Evolutionary conservation across 2,888 invertebrate genomes (phyloP).

Genomic region (Meliscaeva auricollis): DNA sequence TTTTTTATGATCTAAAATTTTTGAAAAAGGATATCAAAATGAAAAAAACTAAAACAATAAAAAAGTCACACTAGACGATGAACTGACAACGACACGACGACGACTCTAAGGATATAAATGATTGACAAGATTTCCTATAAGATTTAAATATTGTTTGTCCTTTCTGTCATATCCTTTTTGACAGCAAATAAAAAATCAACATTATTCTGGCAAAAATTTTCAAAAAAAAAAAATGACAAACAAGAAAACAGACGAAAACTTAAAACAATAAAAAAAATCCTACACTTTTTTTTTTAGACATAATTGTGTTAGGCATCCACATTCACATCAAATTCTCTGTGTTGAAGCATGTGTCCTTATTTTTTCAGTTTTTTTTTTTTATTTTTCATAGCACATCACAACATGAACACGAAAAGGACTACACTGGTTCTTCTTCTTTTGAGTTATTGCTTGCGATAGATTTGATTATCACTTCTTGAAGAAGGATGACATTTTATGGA

Average conservation of each 20-base stretch:
- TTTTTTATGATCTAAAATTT: not conserved
- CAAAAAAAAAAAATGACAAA: too few species aligned
- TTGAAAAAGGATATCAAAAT: not conserved
- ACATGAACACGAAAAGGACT: too few species aligned
- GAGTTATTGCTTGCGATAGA: constrained; percentile 72
- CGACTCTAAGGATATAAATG: constrained; percentile 27
- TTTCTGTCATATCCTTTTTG: constrained; percentile 29
- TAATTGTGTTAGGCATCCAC: constrained; percentile 67
- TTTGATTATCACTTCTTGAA: constrained; percentile 71
- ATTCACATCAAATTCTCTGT: not conserved
- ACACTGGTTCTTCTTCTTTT: constrained; percentile 23
- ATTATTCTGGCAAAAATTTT: constrained; percentile 19
- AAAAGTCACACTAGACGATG: not conserved
- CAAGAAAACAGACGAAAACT: constrained; percentile 28
- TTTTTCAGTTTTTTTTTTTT: too few species aligned
- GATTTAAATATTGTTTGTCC: constrained; percentile 57
- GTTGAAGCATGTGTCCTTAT: constrained; percentile 65
- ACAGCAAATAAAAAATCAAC: constrained; percentile 35
- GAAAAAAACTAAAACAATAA: not conserved
- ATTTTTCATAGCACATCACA: too few species aligned
- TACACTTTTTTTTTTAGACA: constrained; percentile 42
- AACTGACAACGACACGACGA: too few species aligned
- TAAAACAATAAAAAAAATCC: constrained; percentile 52
- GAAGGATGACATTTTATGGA: constrained; percentile 65
- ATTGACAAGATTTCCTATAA: constrained; percentile 71